Evolutionary conservation across 2,113 vertebrate species (phyloP).

Genomic region (Xenopus tropicalis): DNA sequence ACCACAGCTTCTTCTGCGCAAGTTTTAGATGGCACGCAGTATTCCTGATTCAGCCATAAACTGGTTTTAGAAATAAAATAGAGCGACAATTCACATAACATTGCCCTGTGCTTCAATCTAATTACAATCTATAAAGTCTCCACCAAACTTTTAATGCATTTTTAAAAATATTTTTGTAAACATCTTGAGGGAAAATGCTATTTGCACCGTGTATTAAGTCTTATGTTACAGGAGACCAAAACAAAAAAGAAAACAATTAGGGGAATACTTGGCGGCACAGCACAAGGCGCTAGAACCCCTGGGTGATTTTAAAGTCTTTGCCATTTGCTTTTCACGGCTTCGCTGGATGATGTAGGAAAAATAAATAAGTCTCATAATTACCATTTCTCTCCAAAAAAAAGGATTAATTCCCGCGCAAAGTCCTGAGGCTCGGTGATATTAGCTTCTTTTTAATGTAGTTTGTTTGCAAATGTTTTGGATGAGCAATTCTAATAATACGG

Average conservation of each 20-base stretch:
- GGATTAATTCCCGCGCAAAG: constrained; percentile 31
- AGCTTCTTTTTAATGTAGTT: constrained; percentile 24
- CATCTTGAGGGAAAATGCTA: neutral
- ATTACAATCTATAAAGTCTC: neutral
- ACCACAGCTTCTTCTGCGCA: too few relatives aligned
- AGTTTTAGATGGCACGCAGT: too few relatives aligned
- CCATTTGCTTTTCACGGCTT: constrained; percentile 18
- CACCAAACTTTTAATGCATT: neutral
- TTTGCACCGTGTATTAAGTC: constrained; percentile 13
- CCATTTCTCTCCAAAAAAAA: constrained; percentile 30
- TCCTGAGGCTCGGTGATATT: constrained; percentile 30
- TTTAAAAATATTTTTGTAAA: constrained; percentile 6
- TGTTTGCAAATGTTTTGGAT: constrained; percentile 27
- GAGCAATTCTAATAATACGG: constrained; percentile 17
- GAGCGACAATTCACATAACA: too few relatives aligned
- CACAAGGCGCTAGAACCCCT: constrained; percentile 11
- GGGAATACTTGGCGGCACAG: constrained; percentile 24
- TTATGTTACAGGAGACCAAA: neutral
- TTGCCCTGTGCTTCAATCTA: neutral
- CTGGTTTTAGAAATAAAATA: too few relatives aligned
- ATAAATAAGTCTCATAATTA: constrained; percentile 37
- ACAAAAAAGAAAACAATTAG: constrained; percentile 21
- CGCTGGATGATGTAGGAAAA: constrained; percentile 30
- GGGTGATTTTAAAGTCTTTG: constrained; percentile 21
- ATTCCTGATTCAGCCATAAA: neutral